Conservation (phyloP, 2,113 vertebrate genomes). For the Diglossa brunneiventris region DNA sequence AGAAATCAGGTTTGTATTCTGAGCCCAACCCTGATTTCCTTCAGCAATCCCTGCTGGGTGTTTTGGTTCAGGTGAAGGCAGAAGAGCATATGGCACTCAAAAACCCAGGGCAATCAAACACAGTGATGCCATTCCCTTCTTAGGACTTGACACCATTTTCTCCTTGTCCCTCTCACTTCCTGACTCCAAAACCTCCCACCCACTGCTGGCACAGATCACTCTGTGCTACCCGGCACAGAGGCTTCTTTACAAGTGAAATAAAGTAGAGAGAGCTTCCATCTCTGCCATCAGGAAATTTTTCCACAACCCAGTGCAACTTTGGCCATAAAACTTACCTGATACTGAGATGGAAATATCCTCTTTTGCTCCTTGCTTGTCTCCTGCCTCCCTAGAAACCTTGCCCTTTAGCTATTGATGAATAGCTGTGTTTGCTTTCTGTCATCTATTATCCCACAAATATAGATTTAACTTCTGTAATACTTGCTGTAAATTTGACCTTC, state of each 20-base stretch:
- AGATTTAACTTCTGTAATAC: conserved; percentile 54
- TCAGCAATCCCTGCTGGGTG: not conserved
- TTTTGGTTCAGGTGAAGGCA: not conserved
- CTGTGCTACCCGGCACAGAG: not conserved
- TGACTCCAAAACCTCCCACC: not conserved
- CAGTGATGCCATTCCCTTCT: not conserved
- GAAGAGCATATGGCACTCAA: not conserved
- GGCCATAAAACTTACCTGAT: not conserved
- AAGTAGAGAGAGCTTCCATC: not conserved
- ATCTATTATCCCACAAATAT: conserved; percentile 38
- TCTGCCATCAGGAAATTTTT: not conserved
- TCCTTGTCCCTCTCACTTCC: not conserved
- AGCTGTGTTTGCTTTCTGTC: conserved; percentile 1
- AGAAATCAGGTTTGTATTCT: not conserved
- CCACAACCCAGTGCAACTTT: not conserved
- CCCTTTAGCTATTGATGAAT: conserved; percentile 56
- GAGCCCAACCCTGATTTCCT: not conserved
- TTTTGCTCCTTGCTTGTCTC: not conserved
- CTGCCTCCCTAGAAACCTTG: not conserved
- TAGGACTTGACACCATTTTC: not conserved
- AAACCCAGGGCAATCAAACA: not conserved
- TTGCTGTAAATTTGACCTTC: conserved; percentile 49
- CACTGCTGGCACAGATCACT: not conserved
- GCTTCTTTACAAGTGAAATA: not conserved
- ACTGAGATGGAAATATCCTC: not conserved